Base-by-base conservation (phyloP, 2,888 invertebrate genomes). In the Atethmia centrago region DNA sequence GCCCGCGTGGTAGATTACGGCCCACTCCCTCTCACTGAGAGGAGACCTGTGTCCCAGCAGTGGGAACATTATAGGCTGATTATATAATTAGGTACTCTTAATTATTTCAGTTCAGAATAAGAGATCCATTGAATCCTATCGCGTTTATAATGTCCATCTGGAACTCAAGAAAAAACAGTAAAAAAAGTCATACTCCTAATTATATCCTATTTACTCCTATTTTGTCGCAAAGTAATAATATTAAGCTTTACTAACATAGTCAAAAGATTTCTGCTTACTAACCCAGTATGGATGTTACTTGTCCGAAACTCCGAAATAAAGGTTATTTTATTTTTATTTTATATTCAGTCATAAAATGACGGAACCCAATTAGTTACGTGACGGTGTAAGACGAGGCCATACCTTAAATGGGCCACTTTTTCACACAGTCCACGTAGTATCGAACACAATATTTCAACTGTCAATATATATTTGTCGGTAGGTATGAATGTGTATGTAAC, bases 401-500 rank as follows among this genome's bases (percentile, higher is more conserved):
- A 61, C 66, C 67, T 80, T 71, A 65, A 83, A 72, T 72, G 53
- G 62, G 1, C 56, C 55, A 84, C 55, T 83, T 83, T 67, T 55
- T 83, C 70, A 75, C 73, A 61, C 62, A 66, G 58, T 63, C 51
- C 74, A 42, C 58, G 70, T 70, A 62, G 16, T 45, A 51, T 63
- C 58, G 21, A 61, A 45, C 31, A 71, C 61, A 78, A 87, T 85
- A 82, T 80, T 70, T 87, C 70, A 82, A 72, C 74, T 73, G 74
- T 62, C 72, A 69, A 70, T 73, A 64, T 55, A 75, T 58, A 79
- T 86, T 81, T 76, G 67, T 36, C 36, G 36, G 2, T 64, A 64
- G n/a, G 19, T 67, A 40, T 36, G 42, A 36, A 69, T 58, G n/a
- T 4, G 25, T 47, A 21, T 63, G 31, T 51, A 51, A 45, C 53